These are phyloP conservation scores for Grus americana DNA, from an alignment of 2,113 vertebrate genomes.

Conservation along the genomic window DNA sequence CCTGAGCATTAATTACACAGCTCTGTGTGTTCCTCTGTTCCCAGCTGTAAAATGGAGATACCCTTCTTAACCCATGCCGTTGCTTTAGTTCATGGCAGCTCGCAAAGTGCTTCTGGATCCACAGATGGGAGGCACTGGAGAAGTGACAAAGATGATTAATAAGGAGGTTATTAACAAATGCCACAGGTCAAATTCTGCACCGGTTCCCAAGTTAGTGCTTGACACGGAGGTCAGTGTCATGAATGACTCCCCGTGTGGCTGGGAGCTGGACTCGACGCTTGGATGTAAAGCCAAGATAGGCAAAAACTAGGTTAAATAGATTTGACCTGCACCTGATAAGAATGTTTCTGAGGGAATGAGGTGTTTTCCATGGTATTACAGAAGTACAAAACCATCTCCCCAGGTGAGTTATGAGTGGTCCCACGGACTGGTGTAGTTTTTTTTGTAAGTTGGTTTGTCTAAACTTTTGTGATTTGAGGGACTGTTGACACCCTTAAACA, in stretches of 20 bases:
- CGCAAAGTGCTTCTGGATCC: not conserved
- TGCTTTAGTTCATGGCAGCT: not conserved
- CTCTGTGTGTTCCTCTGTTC: not conserved
- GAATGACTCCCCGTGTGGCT: not conserved
- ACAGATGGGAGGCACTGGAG: not conserved
- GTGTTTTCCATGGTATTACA: not conserved
- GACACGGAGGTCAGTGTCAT: not conserved
- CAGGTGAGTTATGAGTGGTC: not conserved
- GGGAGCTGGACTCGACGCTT: not conserved
- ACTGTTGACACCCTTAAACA: not conserved
- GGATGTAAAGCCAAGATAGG: not conserved
- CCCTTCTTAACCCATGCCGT: not conserved
- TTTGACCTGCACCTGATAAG: not conserved
- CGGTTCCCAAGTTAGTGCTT: not conserved
- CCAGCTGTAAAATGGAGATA: conserved; percentile 1
- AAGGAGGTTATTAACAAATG: conserved; percentile 12
- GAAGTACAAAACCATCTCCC: not conserved
- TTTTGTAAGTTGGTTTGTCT: not conserved
- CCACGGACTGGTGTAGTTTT: not conserved
- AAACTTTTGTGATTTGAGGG: not conserved
- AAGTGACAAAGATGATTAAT: conserved; percentile 44
- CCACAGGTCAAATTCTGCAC: not conserved
- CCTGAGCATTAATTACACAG: not conserved
- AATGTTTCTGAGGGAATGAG: not conserved
- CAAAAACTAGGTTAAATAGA: not conserved